phyloP scores from a whole-genome alignment of 2,113 vertebrate species.

The Chaetops frenatus region DNA sequence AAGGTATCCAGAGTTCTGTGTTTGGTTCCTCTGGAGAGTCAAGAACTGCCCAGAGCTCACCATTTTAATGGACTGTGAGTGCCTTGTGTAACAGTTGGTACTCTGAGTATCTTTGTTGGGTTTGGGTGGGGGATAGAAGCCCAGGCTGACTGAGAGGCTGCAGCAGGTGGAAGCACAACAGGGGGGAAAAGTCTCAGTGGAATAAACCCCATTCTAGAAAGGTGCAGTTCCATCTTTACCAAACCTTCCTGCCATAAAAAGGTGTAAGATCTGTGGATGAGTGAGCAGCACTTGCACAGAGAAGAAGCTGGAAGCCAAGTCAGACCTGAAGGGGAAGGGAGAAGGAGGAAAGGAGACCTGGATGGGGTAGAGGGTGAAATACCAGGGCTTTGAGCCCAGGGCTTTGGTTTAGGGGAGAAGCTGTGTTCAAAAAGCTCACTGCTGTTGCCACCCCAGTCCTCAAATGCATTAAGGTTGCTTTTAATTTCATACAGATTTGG shows the following conservation, averaged over 20 bases:
- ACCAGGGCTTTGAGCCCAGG: not conserved
- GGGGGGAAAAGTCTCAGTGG: not conserved
- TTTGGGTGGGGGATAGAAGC: not conserved
- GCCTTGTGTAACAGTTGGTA: not conserved
- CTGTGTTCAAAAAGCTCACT: not conserved
- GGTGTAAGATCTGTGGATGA: not conserved
- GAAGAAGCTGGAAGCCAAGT: not conserved
- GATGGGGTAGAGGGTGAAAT: not conserved
- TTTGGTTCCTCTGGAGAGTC: not conserved
- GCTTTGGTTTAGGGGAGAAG: not conserved
- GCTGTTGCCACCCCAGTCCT: not conserved
- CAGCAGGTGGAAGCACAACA: not conserved
- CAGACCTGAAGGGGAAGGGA: not conserved
- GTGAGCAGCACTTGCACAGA: not conserved
- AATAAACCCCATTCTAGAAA: not conserved
- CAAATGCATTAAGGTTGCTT: not conserved
- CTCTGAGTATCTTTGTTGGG: not conserved
- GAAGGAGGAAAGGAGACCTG: not conserved
- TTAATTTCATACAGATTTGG: not conserved
- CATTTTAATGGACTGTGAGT: accelerated
- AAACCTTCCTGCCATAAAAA: not conserved
- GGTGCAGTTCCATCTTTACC: not conserved
- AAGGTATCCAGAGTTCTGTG: not conserved
- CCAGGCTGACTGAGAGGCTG: not conserved
- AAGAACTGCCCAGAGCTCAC: not conserved